phyloP scores from a whole-genome alignment of 2,113 vertebrate genomes.

The Otis tarda region DNA sequence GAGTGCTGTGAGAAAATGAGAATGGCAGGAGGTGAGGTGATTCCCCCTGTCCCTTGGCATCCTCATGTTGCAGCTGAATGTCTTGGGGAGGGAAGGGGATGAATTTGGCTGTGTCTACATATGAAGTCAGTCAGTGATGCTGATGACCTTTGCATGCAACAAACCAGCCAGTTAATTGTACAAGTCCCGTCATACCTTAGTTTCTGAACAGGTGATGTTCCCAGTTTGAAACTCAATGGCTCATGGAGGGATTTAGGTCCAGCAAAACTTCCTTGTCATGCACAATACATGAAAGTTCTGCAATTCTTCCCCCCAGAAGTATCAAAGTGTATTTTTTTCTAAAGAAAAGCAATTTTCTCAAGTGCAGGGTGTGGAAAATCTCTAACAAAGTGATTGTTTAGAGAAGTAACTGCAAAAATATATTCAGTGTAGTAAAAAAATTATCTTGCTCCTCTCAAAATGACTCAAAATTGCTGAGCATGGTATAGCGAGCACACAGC shows the following conservation, averaged over 20 bases:
- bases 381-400: not conserved
- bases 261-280: not conserved
- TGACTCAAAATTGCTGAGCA: not conserved
- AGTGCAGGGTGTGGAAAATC: not conserved
- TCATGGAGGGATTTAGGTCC: not conserved
- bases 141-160: not conserved
- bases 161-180: not conserved
- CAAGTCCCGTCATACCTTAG: not conserved
- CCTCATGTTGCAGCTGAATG: not conserved
- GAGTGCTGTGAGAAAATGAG: rapidly evolving
- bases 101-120: not conserved
- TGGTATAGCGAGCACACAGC: not conserved
- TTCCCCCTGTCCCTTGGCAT: not conserved
- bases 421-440: not conserved
- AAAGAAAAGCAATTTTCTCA: not conserved
- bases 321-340: not conserved
- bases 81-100: not conserved
- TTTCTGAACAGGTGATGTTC: not conserved
- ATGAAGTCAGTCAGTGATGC: not conserved
- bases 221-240: not conserved
- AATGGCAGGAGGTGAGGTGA: not conserved
- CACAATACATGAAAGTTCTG: not conserved
- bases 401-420: not conserved
- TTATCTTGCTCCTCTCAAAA: not conserved
- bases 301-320: not conserved